phyloP scores from a whole-genome alignment of 1,140 invertebrate species.

The Batillaria attramentaria region DNA sequence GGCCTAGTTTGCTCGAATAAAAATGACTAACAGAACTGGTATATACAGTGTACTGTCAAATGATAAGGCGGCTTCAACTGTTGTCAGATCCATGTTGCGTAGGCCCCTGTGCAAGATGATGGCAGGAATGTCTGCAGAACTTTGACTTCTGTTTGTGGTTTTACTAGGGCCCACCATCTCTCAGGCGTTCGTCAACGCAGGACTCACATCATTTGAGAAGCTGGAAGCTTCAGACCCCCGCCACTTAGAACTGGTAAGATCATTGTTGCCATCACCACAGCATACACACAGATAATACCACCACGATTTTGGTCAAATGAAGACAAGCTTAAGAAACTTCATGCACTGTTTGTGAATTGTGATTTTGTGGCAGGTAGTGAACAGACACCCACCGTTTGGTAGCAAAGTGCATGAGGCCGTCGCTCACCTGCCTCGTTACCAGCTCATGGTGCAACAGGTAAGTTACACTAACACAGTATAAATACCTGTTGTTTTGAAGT shows the following conservation, averaged over 20 bases:
- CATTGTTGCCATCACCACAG: background rate
- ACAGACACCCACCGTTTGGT: constrained; percentile 75
- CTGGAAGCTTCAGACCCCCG: constrained; percentile 80
- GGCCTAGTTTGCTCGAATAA: no score
- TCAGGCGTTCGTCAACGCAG: constrained; percentile 78
- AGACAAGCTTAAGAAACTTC: no score
- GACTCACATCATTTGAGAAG: constrained; percentile 79
- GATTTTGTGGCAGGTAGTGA: constrained; percentile 68
- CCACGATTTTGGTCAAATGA: background rate
- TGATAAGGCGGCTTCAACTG: no score
- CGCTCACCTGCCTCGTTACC: constrained; percentile 71
- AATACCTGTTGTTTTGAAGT: background rate
- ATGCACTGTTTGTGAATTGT: no score
- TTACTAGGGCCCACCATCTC: constrained; percentile 76
- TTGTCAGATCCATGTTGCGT: no score
- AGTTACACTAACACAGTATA: constrained; percentile 47
- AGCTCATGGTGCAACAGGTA: constrained; percentile 72
- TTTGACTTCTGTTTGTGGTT: no score
- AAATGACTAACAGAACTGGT: no score
- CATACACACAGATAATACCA: background rate
- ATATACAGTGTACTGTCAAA: no score
- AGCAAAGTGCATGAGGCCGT: constrained; percentile 69
- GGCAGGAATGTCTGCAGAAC: no score
- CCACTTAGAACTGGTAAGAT: constrained; percentile 81
- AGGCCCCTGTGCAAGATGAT: no score